These are phyloP conservation scores for Pseudachorutes palmiensis DNA, from an alignment of 1,140 invertebrate species.

Conservation along the genomic window DNA sequence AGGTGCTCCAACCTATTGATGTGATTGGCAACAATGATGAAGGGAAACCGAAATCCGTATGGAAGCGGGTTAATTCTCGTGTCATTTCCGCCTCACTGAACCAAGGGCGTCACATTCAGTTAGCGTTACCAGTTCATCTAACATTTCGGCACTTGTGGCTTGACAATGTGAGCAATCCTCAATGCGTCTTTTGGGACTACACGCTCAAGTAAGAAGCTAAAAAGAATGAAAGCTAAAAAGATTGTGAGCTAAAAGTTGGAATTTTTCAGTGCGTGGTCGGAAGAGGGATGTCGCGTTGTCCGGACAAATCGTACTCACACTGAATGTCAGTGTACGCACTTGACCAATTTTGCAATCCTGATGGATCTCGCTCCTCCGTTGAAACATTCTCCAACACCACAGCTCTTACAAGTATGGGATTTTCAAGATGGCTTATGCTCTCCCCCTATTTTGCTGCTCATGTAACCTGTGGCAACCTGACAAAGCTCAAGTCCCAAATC, in stretches of 20 bases:
- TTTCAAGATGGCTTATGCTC: too few species aligned
- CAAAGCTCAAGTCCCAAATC: background rate
- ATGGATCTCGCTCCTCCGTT: constrained; percentile 74
- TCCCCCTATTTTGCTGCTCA: too few species aligned
- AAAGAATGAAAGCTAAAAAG: constrained; percentile 9
- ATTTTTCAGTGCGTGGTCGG: constrained; percentile 71
- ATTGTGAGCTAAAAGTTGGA: background rate
- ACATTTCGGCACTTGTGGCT: constrained; percentile 70
- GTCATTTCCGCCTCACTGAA: constrained; percentile 86
- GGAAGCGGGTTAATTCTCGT: constrained; percentile 63
- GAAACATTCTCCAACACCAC: constrained; percentile 41
- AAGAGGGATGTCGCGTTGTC: constrained; percentile 76
- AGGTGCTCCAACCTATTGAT: constrained; percentile 35
- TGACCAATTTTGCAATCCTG: constrained; percentile 94
- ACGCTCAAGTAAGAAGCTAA: constrained; percentile 56
- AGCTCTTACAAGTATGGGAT: constrained; percentile 45
- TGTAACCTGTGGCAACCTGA: too few species aligned
- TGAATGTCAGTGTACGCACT: constrained; percentile 82
- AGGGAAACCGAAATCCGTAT: background rate
- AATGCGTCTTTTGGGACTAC: constrained; percentile 92
- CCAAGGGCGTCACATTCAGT: constrained; percentile 72
- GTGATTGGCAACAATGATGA: constrained; percentile 12
- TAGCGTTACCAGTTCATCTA: constrained; percentile 72
- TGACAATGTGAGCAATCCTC: constrained; percentile 83
- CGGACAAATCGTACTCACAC: constrained; percentile 79